Base-by-base conservation (phyloP, 2,888 invertebrate genomes). In the Herminia tarsipennalis region DNA sequence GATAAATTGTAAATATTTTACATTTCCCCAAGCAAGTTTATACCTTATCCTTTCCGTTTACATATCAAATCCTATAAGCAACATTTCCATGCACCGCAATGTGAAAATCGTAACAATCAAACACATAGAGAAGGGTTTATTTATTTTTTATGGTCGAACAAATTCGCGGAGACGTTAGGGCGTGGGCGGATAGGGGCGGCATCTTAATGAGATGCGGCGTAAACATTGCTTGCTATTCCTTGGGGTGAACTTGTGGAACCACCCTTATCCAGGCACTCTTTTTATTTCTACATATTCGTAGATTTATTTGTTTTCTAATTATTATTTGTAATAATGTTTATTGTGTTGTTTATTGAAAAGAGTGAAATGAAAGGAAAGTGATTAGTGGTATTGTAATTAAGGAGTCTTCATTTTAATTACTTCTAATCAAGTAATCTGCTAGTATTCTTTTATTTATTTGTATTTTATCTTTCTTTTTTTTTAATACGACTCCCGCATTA, bases 161-260 rank as follows among this genome's bases (percentile, higher is more conserved):
- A 81, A 75, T 80, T 76, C 65, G 59, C 63, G 53, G 39, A 55
- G 63, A 63, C 65, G 58, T 51, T 56, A 56, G 53, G 57, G 39
- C 30, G 39, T 39, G 39, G 45, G 42, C 34, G 46, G 29, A 42
- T 50, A 27, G 61, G 63, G 59, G 61, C 70, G 73, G 67, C 55
- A 55, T 73, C 73, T 78, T 87, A 86, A 87, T 86, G 84, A 87
- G 83, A 88, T 87, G 86, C 86, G 77, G 74, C 68, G 82, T 78
- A 87, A 86, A 86, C 75, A 85, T 61, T 47, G 46, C 52, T 68
- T 68, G 67, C 70, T 77, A 78, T 74, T 86, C 87, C 86, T 83
- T 64, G 17, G 86, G 81, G 85, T 69, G 56, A 41, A 33, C 71
- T 66, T 74, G 67, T 60, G 65, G 57, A 61, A 63, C 61, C 72